Base-by-base conservation (phyloP, 2,113 vertebrate genomes). In the Planiliza haematocheilus region DNA sequence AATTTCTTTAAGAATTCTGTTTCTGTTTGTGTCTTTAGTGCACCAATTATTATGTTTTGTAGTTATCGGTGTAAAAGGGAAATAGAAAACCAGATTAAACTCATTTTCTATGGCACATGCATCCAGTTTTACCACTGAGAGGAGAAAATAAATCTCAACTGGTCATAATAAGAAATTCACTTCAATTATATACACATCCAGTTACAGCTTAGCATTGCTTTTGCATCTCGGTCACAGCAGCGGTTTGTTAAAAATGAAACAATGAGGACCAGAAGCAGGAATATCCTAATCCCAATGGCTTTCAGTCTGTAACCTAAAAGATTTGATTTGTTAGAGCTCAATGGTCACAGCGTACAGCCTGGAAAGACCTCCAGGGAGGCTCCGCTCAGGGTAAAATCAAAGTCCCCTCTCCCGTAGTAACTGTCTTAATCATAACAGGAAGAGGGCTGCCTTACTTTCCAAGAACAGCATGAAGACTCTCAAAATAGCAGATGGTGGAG, bases 401-500 rank as follows among this genome's bases (percentile, higher is more conserved):
- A 57, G 66, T 51, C 38, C 41, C 37, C 53, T 58, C 58, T 57
- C 46, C 16, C 45, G 9, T 20, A 56, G 41, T 62, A 21, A 73
- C 70, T 18, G 61, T 64, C 64, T 72, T 52, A 16, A 86, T 82
- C 62, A 79, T 74, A 77, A 82, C 70, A 85, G 77, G 70, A 86
- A 82, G 63, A 57, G 52, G 20, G 53, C 77, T 17, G 77, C 61
- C 52, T 65, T 9, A 52, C 70, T 82, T 65, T 75, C 65, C 68
- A 57, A 49, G 56, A 86, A 51, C 81, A 61, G 77, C 74, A 45
- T 48, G 65, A 60, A 51, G 63, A 70, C 17, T 9, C 74, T 79
- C 48, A 77, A 67, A 82, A 78, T 70, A 83, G 70, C 83, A 88
- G 86, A 85, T 88, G 88, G 81, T 55, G 67, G 63, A 74, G 70